Conservation (phyloP, 2,888 invertebrate species). For the Chrysolina oricalcia region DNA sequence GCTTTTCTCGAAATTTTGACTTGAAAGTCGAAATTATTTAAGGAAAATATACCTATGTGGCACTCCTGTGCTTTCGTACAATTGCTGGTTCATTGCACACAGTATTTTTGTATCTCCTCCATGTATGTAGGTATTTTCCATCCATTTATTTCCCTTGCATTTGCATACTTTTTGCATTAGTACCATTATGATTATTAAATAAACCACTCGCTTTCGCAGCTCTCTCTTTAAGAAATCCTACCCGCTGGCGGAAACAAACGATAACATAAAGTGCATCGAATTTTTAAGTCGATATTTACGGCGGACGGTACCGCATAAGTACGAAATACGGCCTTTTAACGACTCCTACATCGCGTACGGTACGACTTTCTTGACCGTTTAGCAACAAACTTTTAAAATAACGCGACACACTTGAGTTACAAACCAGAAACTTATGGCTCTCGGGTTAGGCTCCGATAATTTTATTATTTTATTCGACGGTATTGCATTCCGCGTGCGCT, state of each 20-base stretch:
- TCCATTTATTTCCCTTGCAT: no score
- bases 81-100: no score
- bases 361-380: conserved; percentile 32
- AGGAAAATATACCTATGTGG: no score
- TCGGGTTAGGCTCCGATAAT: conserved; percentile 54
- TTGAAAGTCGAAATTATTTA: no score
- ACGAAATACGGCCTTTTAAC: conserved; percentile 17
- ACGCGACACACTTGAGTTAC: conserved; percentile 54
- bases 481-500: conserved; percentile 47
- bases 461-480: conserved; percentile 57
- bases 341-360: background rate
- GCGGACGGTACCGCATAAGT: conserved; percentile 14
- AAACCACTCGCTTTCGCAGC: background rate
- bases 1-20: no score
- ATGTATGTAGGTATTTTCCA: no score
- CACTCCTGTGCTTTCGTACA: no score
- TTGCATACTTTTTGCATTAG: no score
- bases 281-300: conserved; percentile 1
- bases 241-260: background rate
- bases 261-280: conserved; percentile 13
- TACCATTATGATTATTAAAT: no score
- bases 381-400: conserved; percentile 38
- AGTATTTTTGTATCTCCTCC: no score
- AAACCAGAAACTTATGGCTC: conserved; percentile 53
- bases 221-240: background rate